Evolutionary conservation across 1,140 invertebrate genomes (phyloP).

Genomic region (Tribolium castaneum): DNA sequence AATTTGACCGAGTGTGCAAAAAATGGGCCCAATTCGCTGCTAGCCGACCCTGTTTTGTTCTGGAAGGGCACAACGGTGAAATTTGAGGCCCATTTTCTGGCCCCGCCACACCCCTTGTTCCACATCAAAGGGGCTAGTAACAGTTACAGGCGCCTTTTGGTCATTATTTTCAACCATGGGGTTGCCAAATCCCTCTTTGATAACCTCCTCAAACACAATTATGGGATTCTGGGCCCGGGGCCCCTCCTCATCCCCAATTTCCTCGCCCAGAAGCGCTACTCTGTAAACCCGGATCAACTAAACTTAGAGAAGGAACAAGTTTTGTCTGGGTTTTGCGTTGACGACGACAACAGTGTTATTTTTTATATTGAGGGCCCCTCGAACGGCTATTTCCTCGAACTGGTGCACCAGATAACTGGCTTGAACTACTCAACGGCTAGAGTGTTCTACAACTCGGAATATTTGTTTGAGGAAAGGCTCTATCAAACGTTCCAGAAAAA

Average conservation of each 20-base stretch:
- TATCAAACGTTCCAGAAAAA: slow-evolving; percentile 44
- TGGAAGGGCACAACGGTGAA: slow-evolving; percentile 1
- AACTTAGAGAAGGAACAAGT: not conserved
- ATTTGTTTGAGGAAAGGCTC: slow-evolving; percentile 44
- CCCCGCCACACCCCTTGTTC: not conserved
- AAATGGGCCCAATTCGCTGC: not conserved
- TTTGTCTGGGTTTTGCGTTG: slow-evolving; percentile 49
- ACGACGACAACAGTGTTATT: slow-evolving; percentile 44
- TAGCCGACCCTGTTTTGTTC: not conserved
- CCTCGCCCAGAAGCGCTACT: not conserved
- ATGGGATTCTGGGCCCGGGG: not conserved
- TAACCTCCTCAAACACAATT: slow-evolving; percentile 2
- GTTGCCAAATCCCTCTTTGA: slow-evolving; percentile 10
- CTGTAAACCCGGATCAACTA: not conserved
- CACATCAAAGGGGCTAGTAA: not conserved
- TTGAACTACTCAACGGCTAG: slow-evolving; percentile 19
- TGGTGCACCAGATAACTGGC: slow-evolving; percentile 42
- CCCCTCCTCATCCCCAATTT: not conserved
- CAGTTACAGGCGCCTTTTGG: slow-evolving; percentile 38
- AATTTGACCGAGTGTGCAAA: not conserved
- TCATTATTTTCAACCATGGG: slow-evolving; percentile 33
- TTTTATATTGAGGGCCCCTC: slow-evolving; percentile 49
- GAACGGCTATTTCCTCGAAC: slow-evolving; percentile 38
- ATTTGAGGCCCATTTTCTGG: slow-evolving; percentile 17
- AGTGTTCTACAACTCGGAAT: slow-evolving; percentile 45